These are phyloP conservation scores for Penaeus monodon DNA, from an alignment of 2,888 invertebrate genomes.

Conservation along the genomic window DNA sequence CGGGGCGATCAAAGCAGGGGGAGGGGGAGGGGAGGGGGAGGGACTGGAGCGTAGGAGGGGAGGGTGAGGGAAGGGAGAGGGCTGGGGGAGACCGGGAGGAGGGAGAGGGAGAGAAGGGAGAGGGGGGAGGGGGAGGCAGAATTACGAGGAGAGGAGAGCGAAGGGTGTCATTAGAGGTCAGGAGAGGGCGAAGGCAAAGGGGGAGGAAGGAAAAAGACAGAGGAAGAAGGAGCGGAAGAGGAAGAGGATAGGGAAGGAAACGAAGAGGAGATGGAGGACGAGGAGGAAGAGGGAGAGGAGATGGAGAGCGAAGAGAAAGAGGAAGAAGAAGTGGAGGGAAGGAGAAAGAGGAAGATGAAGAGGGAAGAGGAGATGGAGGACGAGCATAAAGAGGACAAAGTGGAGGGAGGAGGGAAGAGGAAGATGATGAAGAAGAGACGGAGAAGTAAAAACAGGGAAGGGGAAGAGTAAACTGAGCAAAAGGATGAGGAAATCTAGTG, in stretches of 20 bases:
- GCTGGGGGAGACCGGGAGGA: neutral
- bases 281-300: neutral
- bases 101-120: neutral
- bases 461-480: too few species aligned
- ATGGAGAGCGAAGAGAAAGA: neutral
- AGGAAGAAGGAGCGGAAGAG: neutral
- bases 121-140: neutral
- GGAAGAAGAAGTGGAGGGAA: neutral
- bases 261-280: neutral
- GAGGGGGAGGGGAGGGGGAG: neutral
- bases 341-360: neutral
- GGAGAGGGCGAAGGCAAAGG: neutral
- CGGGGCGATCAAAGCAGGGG: too few species aligned
- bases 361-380: neutral
- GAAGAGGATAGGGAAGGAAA: neutral
- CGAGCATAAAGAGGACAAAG: neutral
- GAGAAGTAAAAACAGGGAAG: too few species aligned
- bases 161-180: conserved; percentile 5
- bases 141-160: neutral
- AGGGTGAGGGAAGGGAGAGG: neutral
- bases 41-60: neutral
- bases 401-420: neutral
- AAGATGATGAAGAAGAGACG: too few species aligned
- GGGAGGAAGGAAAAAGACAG: neutral
- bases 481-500: too few species aligned